Percentiles rank a stretch among this genome's conserved stretches.
Evolutionary conservation across 2,888 invertebrate genomes (phyloP).

Genomic region (Ophioninae sp.): DNA sequence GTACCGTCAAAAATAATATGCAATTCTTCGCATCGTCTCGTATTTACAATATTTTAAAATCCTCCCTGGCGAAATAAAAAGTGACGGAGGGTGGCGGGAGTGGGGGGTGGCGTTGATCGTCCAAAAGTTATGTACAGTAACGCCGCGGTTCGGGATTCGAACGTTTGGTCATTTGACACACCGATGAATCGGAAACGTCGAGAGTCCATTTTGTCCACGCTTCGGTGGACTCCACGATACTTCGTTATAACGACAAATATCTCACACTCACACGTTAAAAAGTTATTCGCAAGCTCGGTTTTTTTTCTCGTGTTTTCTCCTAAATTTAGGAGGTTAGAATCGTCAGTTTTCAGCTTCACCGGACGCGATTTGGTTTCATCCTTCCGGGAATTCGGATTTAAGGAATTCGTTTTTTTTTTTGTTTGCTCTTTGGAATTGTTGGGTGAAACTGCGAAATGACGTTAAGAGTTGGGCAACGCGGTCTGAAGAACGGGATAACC

Average conservation of each 20-base stretch:
- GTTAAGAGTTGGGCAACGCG: not conserved
- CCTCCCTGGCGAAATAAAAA: not conserved
- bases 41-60: conserved; percentile 52
- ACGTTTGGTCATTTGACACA: conserved; percentile 3
- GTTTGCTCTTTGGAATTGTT: not conserved
- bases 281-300: not conserved
- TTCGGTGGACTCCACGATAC: not conserved
- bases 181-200: conserved; percentile 1
- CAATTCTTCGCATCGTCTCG: conserved; percentile 38
- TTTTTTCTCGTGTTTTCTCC: not conserved
- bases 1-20: conserved; percentile 55
- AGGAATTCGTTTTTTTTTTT: not conserved
- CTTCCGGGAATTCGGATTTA: not conserved
- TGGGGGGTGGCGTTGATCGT: not conserved
- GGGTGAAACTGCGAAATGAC: not conserved
- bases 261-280: not conserved
- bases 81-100: not conserved
- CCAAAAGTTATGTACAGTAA: conserved; percentile 29
- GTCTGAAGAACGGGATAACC: not conserved
- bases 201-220: not conserved
- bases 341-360: not conserved
- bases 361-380: not conserved
- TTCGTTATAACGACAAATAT: not conserved
- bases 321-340: not conserved
- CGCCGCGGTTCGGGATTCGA: conserved; percentile 2